Base-by-base conservation (phyloP, 1,140 invertebrate species). In the Drosophila hydei region DNA sequence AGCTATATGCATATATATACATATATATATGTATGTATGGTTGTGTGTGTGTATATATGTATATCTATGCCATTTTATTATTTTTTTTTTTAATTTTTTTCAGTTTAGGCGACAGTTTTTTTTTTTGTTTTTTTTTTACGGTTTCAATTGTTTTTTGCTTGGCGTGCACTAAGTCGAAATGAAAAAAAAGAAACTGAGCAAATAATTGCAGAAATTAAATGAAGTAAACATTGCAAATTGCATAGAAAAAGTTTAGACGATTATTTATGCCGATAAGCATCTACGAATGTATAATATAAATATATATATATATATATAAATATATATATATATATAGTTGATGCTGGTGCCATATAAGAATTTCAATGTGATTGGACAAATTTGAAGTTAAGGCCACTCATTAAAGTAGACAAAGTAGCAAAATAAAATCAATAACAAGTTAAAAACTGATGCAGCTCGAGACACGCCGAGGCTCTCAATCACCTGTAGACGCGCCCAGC, bases 381-480 rank as follows among this genome's bases (percentile, higher is more conserved):
- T 70, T 56, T 56, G 2, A 43, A 64, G 25, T 56, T 45, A 75
- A 75, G 68, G 61, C 69, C 55, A 60, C 72, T 59, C 50, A 55
- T 64, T 65, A 71, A 72, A 55, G 68, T 72, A 71, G 42, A 30
- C 18, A 30, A 42, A 36, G 27, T 58, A 25, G 52, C 38, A 56
- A 58, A 62, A 58, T 2, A 51, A 25, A 58, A 60, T 36, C 33
- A 25, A 54, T n/a, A 50, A 59, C 51, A 42, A 65, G 9, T 3
- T 33, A 3, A 14, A 8, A 40, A 14, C 7, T 4, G 38, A 42
- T 42, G 38, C n/a, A 14, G n/a, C 9, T 40, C 14, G n/a, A 1
- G n/a, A 1, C 38, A 8, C 0, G 8, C n/a, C 16, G n/a, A 42
- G 11, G 38, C 14, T 42, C 5, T 14, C 3, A 11, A 12, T 3